Percentiles rank a stretch among this genome's conserved stretches.
phyloP scores from a whole-genome alignment of 1,140 invertebrate species.

The Cotesia glomerata region DNA sequence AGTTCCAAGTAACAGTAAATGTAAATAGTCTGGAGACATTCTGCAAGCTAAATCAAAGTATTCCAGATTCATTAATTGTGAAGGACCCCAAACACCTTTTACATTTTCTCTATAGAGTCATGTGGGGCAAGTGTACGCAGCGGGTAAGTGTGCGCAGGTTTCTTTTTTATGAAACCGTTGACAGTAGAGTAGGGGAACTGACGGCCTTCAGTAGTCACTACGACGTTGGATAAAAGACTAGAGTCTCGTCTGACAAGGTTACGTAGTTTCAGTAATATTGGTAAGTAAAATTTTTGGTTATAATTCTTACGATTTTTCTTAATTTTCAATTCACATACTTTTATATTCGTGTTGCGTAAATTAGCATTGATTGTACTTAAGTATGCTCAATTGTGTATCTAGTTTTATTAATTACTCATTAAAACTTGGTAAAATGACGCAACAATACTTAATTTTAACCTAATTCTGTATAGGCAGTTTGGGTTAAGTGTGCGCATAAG shows the following conservation, averaged over 20 bases:
- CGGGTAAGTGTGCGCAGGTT: not conserved
- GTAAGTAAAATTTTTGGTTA: not conserved
- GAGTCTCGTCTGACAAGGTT: not conserved
- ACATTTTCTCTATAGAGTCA: not conserved
- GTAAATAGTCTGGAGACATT: conserved; percentile 32
- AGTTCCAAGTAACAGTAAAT: conserved; percentile 30
- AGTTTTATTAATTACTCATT: not conserved
- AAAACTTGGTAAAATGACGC: conserved; percentile 1
- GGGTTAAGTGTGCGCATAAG: not conserved
- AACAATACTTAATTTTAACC: not conserved
- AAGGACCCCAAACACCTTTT: conserved; percentile 23
- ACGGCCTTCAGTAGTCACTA: not conserved
- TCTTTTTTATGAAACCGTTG: not conserved
- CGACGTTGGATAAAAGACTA: not conserved
- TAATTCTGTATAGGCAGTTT: not conserved
- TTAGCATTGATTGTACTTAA: not conserved
- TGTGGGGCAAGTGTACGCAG: conserved; percentile 1
- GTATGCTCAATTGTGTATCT: not conserved
- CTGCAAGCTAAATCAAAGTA: conserved; percentile 24
- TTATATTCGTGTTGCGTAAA: not conserved
- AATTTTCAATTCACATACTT: not conserved
- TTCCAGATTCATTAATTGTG: conserved; percentile 25
- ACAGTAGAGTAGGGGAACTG: conserved; percentile 5
- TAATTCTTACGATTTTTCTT: not conserved
- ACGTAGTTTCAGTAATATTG: not conserved